Conservation (phyloP, 2,888 invertebrate species). For the Megaustenia siamemsis region DNA sequence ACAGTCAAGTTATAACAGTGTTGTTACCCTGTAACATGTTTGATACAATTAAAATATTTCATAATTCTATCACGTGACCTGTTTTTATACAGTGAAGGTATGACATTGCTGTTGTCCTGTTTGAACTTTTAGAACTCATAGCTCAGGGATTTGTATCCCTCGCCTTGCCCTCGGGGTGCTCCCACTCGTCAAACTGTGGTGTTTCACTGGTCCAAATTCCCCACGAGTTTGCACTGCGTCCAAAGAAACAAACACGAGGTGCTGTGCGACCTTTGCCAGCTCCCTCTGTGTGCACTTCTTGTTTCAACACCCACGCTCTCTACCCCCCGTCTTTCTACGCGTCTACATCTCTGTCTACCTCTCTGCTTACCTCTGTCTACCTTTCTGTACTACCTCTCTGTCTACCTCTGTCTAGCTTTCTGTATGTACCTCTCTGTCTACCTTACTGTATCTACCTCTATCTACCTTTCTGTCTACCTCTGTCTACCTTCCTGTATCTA, state of each 20-base stretch:
- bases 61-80: no score
- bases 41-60: no score
- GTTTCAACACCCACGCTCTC: not conserved
- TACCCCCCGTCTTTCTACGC: no score
- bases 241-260: conserved; percentile 25
- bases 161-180: not conserved
- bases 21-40: no score
- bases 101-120: not conserved
- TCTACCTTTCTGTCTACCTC: not conserved
- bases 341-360: no score
- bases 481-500: not conserved
- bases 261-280: not conserved
- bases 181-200: not conserved
- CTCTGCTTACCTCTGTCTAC: no score
- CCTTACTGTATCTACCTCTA: not conserved
- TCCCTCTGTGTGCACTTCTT: not conserved
- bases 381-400: no score
- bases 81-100: not conserved
- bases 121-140: not conserved
- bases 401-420: not conserved
- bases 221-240: conserved; percentile 30
- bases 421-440: not conserved
- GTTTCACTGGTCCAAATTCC: conserved; percentile 24
- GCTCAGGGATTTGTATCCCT: not conserved
- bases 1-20: no score